These are phyloP conservation scores for Dione vanillae DNA, from an alignment of 2,888 invertebrate species.

Conservation along the genomic window DNA sequence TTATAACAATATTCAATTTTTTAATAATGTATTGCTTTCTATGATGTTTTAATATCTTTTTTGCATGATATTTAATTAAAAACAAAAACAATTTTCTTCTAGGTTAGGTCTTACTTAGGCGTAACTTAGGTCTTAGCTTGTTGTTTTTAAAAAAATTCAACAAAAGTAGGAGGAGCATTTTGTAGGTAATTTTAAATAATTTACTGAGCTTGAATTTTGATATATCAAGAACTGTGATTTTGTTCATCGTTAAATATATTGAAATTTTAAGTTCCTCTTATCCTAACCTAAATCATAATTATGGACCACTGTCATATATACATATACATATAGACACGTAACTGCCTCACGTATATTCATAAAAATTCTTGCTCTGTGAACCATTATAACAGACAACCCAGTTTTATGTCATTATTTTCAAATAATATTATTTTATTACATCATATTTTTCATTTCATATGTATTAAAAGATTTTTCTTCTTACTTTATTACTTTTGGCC, in stretches of 20 bases:
- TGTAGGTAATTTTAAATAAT: constrained; percentile 26
- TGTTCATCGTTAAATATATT: constrained; percentile 12
- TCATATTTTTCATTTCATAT: neutral
- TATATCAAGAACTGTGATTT: neutral
- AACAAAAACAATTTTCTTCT: too few species aligned
- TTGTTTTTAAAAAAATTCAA: constrained; percentile 3
- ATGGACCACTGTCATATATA: too few species aligned
- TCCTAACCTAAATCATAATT: neutral
- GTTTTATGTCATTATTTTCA: neutral
- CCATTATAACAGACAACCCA: neutral
- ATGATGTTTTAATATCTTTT: too few species aligned
- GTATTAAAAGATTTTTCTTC: too few species aligned
- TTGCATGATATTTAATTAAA: too few species aligned
- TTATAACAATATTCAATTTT: too few species aligned
- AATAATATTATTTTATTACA: neutral
- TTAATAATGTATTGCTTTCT: too few species aligned
- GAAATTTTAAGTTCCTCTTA: neutral
- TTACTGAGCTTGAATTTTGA: constrained; percentile 5
- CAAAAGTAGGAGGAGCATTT: neutral
- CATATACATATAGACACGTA: too few species aligned
- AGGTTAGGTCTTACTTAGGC: too few species aligned
- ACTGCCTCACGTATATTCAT: neutral
- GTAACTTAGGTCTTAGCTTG: too few species aligned
- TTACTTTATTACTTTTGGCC: neutral
- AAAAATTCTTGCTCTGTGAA: neutral